Evolutionary conservation across 2,113 vertebrate genomes (phyloP).

Genomic region (Plecturocebus donacophilus): DNA sequence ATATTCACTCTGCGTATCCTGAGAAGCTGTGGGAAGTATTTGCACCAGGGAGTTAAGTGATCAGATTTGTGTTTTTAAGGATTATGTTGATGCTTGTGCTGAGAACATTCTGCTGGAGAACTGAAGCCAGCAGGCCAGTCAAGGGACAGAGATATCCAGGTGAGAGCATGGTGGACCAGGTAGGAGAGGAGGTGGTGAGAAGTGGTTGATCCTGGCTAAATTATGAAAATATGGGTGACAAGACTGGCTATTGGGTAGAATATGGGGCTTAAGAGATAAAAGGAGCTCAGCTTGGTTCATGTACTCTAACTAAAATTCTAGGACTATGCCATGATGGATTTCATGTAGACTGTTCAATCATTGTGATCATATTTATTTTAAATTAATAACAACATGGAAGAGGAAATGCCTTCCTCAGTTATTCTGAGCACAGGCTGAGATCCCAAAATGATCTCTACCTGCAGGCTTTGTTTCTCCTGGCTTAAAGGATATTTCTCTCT

Average conservation of each 20-base stretch:
- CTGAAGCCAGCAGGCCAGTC: neutral
- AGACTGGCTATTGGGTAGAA: neutral
- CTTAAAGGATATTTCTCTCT: neutral
- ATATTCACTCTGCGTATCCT: accelerated
- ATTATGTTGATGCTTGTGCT: neutral
- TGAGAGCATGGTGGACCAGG: accelerated
- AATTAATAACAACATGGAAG: neutral
- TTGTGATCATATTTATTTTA: neutral
- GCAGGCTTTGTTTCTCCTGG: accelerated
- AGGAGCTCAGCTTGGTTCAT: neutral
- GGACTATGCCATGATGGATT: neutral
- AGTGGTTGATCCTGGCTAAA: accelerated
- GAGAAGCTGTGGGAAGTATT: neutral
- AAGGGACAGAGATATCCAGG: neutral
- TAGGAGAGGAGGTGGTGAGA: neutral
- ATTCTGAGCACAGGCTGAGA: neutral
- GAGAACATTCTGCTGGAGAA: neutral
- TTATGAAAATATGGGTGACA: neutral
- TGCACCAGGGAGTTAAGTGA: neutral
- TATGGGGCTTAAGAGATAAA: neutral
- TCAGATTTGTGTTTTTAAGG: neutral
- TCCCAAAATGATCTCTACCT: neutral
- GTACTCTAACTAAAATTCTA: neutral
- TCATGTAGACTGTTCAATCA: neutral
- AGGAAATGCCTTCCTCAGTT: neutral